Conservation (phyloP, 2,888 invertebrate genomes). For the Serrognathus titanus region DNA sequence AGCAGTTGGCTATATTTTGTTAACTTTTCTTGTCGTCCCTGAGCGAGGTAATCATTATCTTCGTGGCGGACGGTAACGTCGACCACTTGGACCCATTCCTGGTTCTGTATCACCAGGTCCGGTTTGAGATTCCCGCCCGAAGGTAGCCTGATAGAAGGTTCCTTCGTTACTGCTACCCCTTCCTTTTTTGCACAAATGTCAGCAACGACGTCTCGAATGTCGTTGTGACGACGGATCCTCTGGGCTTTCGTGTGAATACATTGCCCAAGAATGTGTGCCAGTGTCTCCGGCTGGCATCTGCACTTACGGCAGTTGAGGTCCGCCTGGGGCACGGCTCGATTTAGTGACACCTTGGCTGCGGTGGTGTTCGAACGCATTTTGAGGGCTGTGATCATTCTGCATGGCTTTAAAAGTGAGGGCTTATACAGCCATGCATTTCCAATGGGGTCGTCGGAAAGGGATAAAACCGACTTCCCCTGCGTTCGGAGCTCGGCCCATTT, state of each 20-base stretch:
- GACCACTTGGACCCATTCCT: slow-evolving; percentile 29
- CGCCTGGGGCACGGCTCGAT: slow-evolving; percentile 25
- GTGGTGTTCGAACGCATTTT: slow-evolving; percentile 33
- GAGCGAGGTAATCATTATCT: slow-evolving; percentile 20
- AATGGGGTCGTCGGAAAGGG: slow-evolving; percentile 9
- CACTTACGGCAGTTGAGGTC: slow-evolving; percentile 34
- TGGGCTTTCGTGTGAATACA: slow-evolving; percentile 25
- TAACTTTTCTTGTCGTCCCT: slow-evolving; percentile 28
- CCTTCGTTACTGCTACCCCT: slow-evolving; percentile 20
- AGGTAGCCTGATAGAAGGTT: slow-evolving; percentile 15
- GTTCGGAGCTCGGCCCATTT: slow-evolving; percentile 26
- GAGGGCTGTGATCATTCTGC: slow-evolving; percentile 32
- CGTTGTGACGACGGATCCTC: slow-evolving; percentile 28
- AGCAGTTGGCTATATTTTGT: slow-evolving; percentile 26
- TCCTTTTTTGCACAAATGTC: slow-evolving; percentile 10
- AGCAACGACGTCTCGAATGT: slow-evolving; percentile 23
- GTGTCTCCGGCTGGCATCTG: slow-evolving; percentile 31
- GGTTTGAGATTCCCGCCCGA: slow-evolving; percentile 28
- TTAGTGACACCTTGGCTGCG: slow-evolving; percentile 28
- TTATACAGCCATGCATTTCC: slow-evolving; percentile 30
- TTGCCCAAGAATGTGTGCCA: slow-evolving; percentile 34
- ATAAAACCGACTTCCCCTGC: slow-evolving; percentile 23
- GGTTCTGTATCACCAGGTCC: slow-evolving; percentile 31
- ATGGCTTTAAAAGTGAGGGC: slow-evolving; percentile 30
- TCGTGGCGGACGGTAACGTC: slow-evolving; percentile 33